Base-by-base conservation (phyloP, 53 echinoderm and acorn worm genomes). In the Henricia sp. region DNA sequence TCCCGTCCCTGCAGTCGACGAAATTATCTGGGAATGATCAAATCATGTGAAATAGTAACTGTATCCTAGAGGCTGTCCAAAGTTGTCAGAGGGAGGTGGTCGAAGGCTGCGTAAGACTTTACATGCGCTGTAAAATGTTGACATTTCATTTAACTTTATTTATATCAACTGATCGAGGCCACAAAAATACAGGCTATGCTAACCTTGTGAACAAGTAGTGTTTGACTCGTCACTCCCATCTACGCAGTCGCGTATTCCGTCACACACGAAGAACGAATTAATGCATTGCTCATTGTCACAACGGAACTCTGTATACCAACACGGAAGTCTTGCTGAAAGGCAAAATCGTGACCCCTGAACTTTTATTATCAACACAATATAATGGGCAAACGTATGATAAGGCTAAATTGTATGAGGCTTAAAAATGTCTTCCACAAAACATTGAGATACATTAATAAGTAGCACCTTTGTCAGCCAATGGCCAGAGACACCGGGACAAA, bases 251-350 rank as follows among this genome's bases (percentile, higher is more conserved):
- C 11, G 26, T 17, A 35, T 60, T 4, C 87, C 89, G 35, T 95
- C 95, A 70, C 95, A 95, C 12, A 87, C 51, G 46, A 69, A 87
- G 17, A 64, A 50, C 0, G 24, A 32, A 43, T 88, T 70, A 58
- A 95, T 36, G 44, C 95, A 95, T 38, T 92, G 67, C 6, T 35
- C 27, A 52, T 92, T 95, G 52, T 71, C 71, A 77, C 95, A 95
- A 21, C 19, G 11, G 38, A 92, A 92, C 63, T 90, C 11, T 1
- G 29, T 40, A 0, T 0, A 0, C 76, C 76, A 76, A 76, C 76
- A 76, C n/a, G n/a, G n/a, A 60, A 60, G 60, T 4, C 29, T 9
- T 29, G 42, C 42, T 40, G 28, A 23, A 44, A 4, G 10, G 48
- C 48, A 25, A 3, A 9, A 28, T 59, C 4, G 33, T 46, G 40